These are phyloP conservation scores for Trichonephila inaurata DNA, from an alignment of 1,140 invertebrate species.

Conservation along the genomic window DNA sequence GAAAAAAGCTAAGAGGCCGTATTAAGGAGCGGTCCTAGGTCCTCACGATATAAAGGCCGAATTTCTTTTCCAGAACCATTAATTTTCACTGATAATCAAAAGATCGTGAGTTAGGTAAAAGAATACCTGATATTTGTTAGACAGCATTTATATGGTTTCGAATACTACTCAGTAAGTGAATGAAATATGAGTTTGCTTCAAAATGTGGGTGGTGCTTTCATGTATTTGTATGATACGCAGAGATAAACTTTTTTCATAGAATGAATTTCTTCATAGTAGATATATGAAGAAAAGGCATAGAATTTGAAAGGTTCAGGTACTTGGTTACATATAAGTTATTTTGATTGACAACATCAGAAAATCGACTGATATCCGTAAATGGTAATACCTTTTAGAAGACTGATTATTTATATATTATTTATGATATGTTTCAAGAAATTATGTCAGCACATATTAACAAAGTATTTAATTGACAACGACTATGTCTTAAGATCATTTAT, in stretches of 20 bases:
- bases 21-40: conserved; percentile 66
- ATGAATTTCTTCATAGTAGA: background rate
- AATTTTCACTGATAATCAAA: conserved; percentile 71
- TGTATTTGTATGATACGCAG: conserved; percentile 8
- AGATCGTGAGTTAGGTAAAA: conserved; percentile 57
- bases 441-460: no score
- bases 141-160: conserved; percentile 25
- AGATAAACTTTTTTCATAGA: background rate
- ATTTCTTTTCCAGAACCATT: conserved; percentile 67
- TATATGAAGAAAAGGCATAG: background rate
- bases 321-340: background rate
- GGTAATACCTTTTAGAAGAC: background rate
- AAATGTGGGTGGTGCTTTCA: conserved; percentile 62
- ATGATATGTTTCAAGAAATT: no score
- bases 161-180: conserved; percentile 33
- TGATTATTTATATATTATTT: no score
- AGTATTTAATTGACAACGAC: no score
- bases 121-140: conserved; percentile 35
- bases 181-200: conserved; percentile 55
- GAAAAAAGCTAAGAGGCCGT: conserved; percentile 56
- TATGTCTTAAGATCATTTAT: no score
- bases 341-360: background rate
- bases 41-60: conserved; percentile 52
- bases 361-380: background rate
- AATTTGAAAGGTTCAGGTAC: background rate